phyloP scores from a whole-genome alignment of 2,797 vertebrate species.

The Luscinia luscinia region DNA sequence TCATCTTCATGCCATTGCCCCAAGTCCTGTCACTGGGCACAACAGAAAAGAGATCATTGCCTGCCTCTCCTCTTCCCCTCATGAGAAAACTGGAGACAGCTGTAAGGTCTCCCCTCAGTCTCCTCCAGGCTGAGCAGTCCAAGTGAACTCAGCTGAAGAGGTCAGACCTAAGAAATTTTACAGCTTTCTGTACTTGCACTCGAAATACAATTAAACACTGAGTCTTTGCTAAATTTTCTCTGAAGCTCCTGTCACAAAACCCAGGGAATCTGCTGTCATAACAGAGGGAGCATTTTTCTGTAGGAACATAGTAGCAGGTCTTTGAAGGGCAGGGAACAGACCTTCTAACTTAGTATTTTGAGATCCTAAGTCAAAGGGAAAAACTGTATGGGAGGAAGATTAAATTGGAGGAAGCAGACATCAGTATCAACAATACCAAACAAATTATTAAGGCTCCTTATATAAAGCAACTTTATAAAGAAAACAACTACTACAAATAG shows the following conservation, averaged over 20 bases:
- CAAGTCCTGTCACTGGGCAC: rapidly evolving
- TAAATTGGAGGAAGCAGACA: not conserved
- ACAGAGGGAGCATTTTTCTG: not conserved
- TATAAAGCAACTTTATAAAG: not conserved
- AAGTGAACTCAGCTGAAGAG: not conserved
- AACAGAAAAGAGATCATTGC: not conserved
- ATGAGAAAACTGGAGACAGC: not conserved
- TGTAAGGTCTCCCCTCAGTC: not conserved
- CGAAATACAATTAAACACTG: not conserved
- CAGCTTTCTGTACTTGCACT: not conserved
- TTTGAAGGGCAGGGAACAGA: not conserved
- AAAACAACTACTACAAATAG: not conserved
- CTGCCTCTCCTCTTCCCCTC: not conserved
- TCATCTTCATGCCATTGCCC: not conserved
- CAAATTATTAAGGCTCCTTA: not conserved
- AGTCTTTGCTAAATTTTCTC: not conserved
- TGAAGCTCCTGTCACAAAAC: not conserved
- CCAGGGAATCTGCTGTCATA: not conserved
- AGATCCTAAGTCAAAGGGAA: not conserved
- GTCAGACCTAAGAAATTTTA: not conserved
- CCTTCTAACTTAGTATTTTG: not conserved
- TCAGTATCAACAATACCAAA: not conserved
- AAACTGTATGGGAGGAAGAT: not conserved
- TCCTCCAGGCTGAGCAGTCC: not conserved
- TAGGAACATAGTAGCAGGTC: not conserved